Base-by-base conservation (phyloP, 2,113 vertebrate species). In the Oncorhynchus keta region DNA sequence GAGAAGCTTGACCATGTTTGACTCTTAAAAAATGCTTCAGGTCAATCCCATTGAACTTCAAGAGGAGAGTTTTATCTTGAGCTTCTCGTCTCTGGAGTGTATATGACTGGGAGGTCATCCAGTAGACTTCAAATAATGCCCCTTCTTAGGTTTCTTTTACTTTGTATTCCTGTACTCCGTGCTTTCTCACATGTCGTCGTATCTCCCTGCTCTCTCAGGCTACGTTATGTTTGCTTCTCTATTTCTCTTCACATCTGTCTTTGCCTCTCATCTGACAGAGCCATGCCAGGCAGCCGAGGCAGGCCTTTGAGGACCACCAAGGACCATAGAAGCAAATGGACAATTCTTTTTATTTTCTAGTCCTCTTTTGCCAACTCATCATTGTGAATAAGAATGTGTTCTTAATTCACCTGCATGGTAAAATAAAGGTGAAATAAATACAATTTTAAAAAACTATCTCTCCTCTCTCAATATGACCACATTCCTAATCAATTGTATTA, bases 401-500 rank as follows among this genome's bases (percentile, higher is more conserved):
- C 51, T 18, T 55, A 55, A 16, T 55, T 55, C 2, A 55, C 14
- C 13, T 2, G 14, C 16, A 4, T 18, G 4, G 16, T 86, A 2
- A 67, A 14, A 28, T 2, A 9, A 14, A 13, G 4, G 4, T 18
- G 6, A 67, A 28, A 5, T 13, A 26, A 67, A 35, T 7, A 35
- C 35, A 30, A 22, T 24, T 24, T 24, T 1, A 6, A 35, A 35
- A 32, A 24, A 24, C 24, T 24, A 24, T 24, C 8, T 45, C 39
- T 45, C 39, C 39, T 45, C 39, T 45, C 39, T 45, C 39, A 45
- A 55, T 81, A 76, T 76, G 67, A 83, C 57, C 80, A 84, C 70
- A n/a, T 75, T 75, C 74, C 74, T 84, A 81, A 87, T 86, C 68
- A 77, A 76, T 76, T 88, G 86, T 85, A 78, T 32, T 84, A 81